Conservation (phyloP, 2,888 invertebrate species). For the Clusia tigrina region DNA sequence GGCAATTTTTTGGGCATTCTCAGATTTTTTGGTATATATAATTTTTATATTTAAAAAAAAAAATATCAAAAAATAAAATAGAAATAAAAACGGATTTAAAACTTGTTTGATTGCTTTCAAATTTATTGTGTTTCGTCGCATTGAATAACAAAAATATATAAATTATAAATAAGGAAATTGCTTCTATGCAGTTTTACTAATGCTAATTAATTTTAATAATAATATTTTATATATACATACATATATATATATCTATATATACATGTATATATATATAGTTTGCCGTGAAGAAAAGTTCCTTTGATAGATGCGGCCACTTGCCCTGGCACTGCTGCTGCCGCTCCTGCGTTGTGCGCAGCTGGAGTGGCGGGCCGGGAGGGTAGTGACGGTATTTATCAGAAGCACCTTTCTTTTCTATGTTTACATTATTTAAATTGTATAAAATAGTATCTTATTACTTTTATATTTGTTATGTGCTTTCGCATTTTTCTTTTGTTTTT, state of each 20-base stretch:
- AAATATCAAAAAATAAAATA: constrained; percentile 27
- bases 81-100: constrained; percentile 42
- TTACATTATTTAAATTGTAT: constrained; percentile 22
- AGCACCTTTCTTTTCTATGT: constrained; percentile 43
- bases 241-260: not conserved
- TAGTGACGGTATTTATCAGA: not conserved
- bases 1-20: not conserved
- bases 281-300: no score
- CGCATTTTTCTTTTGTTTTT: constrained; percentile 28
- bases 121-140: constrained; percentile 16
- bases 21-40: no score
- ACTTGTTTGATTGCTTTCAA: constrained; percentile 36
- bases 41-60: constrained; percentile 29
- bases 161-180: not conserved
- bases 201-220: no score
- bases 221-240: not conserved
- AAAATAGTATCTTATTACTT: constrained; percentile 21
- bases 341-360: no score
- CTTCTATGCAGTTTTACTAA: no score
- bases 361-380: no score
- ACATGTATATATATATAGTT: no score
- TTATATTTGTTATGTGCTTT: constrained; percentile 1
- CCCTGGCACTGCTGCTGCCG: no score
- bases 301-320: no score
- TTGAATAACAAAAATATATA: not conserved